Evolutionary conservation across 64 coral and sea anemone genomes (phyloP).

Genomic region (Pachyseris speciosa): DNA sequence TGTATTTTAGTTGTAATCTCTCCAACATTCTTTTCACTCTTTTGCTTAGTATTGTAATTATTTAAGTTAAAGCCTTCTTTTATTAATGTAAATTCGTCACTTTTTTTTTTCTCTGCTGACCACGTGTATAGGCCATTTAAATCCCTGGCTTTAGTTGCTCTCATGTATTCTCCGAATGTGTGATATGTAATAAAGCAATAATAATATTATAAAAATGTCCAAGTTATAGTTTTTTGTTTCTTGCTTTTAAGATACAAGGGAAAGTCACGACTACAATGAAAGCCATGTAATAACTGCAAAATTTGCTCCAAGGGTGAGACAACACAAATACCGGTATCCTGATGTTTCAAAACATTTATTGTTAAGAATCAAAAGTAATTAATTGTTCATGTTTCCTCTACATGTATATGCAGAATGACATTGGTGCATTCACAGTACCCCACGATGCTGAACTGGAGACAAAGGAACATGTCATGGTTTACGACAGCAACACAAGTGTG

Average conservation of each 20-base stretch:
- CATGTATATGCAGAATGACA: constrained; percentile 87
- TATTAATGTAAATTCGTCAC: too few relatives aligned
- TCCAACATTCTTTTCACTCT: too few relatives aligned
- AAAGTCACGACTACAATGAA: constrained; percentile 88
- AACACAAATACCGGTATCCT: neutral
- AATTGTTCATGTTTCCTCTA: neutral
- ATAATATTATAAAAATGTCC: too few relatives aligned
- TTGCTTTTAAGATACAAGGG: constrained; percentile 82
- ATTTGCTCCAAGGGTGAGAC: constrained; percentile 95
- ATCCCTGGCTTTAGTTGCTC: too few relatives aligned
- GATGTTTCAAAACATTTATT: neutral
- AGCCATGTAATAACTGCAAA: constrained; percentile 94
- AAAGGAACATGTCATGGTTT: constrained; percentile 89
- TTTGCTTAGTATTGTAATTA: too few relatives aligned
- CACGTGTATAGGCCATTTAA: too few relatives aligned
- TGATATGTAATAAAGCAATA: too few relatives aligned
- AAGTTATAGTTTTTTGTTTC: neutral
- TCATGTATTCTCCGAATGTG: too few relatives aligned
- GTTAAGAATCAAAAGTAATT: neutral
- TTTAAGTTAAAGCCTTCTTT: too few relatives aligned
- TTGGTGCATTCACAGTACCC: constrained; percentile 92
- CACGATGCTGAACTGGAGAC: constrained; percentile 93
- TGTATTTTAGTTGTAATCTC: too few relatives aligned
- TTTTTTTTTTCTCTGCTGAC: too few relatives aligned
- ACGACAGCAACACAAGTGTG: constrained; percentile 86